A percentile compares a stretch with the other conserved stretches of the same genome.
Conservation (phyloP, 2,113 vertebrate species). For the Arizona elegans region DNA sequence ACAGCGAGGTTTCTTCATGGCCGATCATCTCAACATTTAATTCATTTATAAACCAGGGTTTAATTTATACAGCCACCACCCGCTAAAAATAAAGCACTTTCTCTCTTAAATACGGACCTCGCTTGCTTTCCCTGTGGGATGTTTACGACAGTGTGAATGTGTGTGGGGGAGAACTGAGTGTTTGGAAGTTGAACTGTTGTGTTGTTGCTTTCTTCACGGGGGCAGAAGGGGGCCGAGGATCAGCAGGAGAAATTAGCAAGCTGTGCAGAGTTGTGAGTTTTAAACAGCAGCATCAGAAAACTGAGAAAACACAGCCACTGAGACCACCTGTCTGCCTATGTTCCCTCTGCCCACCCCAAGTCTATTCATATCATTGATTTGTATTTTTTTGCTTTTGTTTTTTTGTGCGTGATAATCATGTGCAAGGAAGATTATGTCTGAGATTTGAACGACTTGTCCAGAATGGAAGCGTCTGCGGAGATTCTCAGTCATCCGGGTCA, state of each 20-base stretch:
- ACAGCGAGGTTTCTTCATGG: not conserved
- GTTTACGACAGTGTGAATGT: not conserved
- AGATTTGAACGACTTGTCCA: not conserved
- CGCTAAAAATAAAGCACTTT: conserved; percentile 42
- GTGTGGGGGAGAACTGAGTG: not conserved
- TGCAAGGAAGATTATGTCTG: not conserved
- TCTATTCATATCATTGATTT: conserved; percentile 15
- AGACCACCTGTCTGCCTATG: not conserved
- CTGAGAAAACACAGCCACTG: not conserved
- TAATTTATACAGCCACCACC: not conserved
- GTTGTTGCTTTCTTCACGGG: not conserved
- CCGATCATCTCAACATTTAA: not conserved
- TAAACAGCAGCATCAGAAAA: not conserved
- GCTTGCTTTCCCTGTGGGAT: not conserved
- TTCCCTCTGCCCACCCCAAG: conserved; percentile 2
- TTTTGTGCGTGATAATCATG: not conserved
- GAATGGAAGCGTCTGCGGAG: not conserved
- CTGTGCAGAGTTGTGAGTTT: not conserved
- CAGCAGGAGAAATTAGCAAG: not conserved
- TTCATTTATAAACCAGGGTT: not conserved
- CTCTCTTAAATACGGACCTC: conserved; percentile 48
- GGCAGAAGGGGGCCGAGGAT: not conserved
- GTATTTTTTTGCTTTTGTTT: not conserved
- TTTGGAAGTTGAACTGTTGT: not conserved
- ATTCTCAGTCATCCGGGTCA: not conserved